Evolutionary conservation across 2,888 invertebrate genomes (phyloP), one percentile per base, ranked within the genome.

Genomic region (Chymomyza caudatula): DNA sequence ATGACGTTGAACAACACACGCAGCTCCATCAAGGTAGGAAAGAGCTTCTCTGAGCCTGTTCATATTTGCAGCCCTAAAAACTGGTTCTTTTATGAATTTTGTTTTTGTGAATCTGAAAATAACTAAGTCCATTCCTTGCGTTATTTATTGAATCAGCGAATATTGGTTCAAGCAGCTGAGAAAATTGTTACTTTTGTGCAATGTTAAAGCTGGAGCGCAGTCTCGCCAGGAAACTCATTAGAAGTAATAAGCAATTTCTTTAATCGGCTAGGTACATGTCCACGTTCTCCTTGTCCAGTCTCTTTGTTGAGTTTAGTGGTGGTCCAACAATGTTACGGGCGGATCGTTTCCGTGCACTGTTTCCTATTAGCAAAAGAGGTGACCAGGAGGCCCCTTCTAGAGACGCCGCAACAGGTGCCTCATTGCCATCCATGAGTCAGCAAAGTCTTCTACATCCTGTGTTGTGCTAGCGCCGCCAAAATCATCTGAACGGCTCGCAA

Each of bases 401-500:
- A 29, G 63, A 43, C 1, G 60, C 61, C 5, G 54, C 60, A 11
- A 49, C 17, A 5, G 65, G 37, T 20, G 90, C 90, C 52, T 91
- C 89, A 83, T 95, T 94, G 0, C 95, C 95, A 89, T 96, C 93
- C 63, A 96, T 19, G 93, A 93, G 52, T 93, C 92, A 25, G 92
- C 92, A n/a, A 92, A 85, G 74, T 92, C 92, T 13, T 92, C 91
- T 69, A 92, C 83, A 86, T 92, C 85, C 54, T 87, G 85, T 0
- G 89, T 89, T 25, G 80, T 77, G 60, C 74, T 77, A 53, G 88
- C 69, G 1, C 91, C 91, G 20, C 78, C 93, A 81, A 93, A 94
- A 88, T 94, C 94, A 78, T 93, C 95, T 4, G 96, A 94, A 78
- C 95, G 94, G 78, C 95, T 95, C 11, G 95, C 92, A 87, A 96